phyloP scores from a whole-genome alignment of 2,113 vertebrate genomes.

The Lates calcarifer region DNA sequence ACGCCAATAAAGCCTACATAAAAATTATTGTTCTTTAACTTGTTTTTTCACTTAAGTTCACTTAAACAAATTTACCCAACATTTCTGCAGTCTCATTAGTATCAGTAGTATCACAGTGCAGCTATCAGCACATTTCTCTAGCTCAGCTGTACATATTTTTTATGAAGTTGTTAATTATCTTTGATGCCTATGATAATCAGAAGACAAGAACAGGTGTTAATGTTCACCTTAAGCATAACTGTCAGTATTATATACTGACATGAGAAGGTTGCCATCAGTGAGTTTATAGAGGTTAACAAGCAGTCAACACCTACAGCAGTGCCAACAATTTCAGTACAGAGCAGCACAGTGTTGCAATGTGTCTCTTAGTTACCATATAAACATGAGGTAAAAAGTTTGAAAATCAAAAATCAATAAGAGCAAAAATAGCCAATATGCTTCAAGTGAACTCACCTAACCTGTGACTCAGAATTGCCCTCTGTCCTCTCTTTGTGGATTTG shows the following conservation, averaged over 20 bases:
- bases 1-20: not conserved
- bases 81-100: not conserved
- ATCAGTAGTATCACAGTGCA: not conserved
- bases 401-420: not conserved
- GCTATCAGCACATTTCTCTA: not conserved
- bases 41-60: not conserved
- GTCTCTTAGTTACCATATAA: not conserved
- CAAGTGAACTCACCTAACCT: slow-evolving; percentile 61
- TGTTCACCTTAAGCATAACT: not conserved
- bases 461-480: slow-evolving; percentile 9
- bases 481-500: slow-evolving; percentile 17
- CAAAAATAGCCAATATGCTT: not conserved
- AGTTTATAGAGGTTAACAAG: not conserved
- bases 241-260: not conserved
- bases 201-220: not conserved
- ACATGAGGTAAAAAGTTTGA: not conserved
- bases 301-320: slow-evolving; percentile 10
- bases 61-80: not conserved
- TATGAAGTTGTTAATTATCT: not conserved
- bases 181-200: not conserved
- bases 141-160: not conserved
- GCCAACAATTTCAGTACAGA: not conserved
- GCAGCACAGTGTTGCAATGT: not conserved
- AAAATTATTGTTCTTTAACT: not conserved
- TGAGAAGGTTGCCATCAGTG: not conserved